Evolutionary conservation across 2,797 vertebrate genomes (phyloP).

Genomic region (Typhlichthys subterraneus): DNA sequence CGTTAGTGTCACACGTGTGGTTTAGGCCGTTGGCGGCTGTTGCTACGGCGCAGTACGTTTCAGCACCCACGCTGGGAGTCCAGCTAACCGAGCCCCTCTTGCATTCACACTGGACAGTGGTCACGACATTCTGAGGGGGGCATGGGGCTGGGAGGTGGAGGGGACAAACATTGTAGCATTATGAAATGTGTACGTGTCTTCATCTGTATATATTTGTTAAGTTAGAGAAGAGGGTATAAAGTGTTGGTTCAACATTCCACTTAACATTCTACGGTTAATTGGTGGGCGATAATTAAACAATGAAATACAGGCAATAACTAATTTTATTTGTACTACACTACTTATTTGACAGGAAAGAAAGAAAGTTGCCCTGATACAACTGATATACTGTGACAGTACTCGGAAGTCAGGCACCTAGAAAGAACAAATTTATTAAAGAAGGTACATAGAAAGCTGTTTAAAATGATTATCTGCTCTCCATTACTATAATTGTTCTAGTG

Average conservation of each 20-base stretch:
- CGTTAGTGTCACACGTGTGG: conserved; percentile 47
- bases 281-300: too few species aligned
- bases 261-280: too few species aligned
- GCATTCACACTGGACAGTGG: conserved; percentile 57
- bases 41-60: conserved; percentile 54
- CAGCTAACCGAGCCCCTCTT: conserved; percentile 63
- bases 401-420: conserved; percentile 73
- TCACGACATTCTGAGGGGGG: conserved; percentile 38
- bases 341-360: conserved; percentile 35
- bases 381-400: conserved; percentile 46
- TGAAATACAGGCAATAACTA: too few species aligned
- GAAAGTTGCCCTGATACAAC: conserved; percentile 54
- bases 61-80: conserved; percentile 48
- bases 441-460: not conserved
- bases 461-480: not conserved
- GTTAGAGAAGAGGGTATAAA: too few species aligned
- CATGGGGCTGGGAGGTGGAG: conserved; percentile 37
- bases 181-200: too few species aligned
- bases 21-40: conserved; percentile 38
- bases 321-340: too few species aligned
- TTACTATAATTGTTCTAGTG: too few species aligned
- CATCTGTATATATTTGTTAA: too few species aligned
- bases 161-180: too few species aligned
- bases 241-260: too few species aligned
- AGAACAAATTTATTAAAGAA: not conserved